Evolutionary conservation across 2,888 invertebrate genomes (phyloP).

Genomic region (Crematogaster levior): DNA sequence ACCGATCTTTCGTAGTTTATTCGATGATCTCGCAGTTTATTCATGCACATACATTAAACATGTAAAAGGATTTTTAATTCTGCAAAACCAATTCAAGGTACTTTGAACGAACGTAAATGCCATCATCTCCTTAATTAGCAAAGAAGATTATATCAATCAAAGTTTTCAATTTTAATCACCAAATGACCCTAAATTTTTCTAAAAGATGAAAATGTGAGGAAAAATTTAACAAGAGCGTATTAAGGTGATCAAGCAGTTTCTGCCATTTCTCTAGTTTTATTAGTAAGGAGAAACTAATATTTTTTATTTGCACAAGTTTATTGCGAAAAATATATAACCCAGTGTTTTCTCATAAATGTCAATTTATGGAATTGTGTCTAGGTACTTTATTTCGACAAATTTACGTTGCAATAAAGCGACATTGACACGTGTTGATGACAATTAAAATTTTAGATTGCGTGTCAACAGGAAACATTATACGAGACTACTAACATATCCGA

Average conservation of each 20-base stretch:
- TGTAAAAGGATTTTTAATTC: no score
- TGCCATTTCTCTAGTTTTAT: not conserved
- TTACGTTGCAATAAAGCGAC: not conserved
- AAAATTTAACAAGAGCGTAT: not conserved
- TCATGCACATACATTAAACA: no score
- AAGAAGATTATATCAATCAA: not conserved
- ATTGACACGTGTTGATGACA: not conserved
- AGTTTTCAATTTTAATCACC: slow-evolving; percentile 1
- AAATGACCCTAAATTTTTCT: no score
- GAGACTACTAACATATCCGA: not conserved
- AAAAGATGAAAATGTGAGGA: not conserved
- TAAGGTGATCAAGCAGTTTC: not conserved
- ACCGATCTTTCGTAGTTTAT: no score
- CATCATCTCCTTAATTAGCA: not conserved
- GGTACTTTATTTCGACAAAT: not conserved
- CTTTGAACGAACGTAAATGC: no score
- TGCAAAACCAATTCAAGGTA: no score
- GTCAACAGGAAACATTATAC: not conserved
- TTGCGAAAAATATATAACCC: not conserved
- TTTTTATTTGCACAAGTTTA: not conserved
- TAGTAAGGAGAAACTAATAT: no score
- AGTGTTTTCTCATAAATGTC: not conserved
- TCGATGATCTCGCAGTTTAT: no score
- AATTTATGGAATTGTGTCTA: not conserved
- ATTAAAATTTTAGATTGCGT: not conserved